A percentile compares a stretch with the other conserved stretches of the same genome.
phyloP scores from a whole-genome alignment of 2,888 invertebrate species.

The Isotomurus palustris region DNA sequence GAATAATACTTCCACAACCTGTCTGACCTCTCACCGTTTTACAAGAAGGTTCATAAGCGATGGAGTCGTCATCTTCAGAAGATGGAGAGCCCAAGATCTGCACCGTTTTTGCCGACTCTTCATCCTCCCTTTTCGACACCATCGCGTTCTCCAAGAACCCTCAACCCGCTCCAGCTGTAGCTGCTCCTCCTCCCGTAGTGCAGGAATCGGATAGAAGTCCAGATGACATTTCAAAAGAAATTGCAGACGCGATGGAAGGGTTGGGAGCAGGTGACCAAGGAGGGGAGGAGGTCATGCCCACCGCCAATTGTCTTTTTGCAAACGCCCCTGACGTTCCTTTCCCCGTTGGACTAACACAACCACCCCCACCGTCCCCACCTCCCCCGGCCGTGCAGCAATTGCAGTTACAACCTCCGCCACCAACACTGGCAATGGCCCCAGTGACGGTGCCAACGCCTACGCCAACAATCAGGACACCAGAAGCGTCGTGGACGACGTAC shows the following conservation, averaged over 20 bases:
- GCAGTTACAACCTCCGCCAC: background rate
- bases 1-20: too few species aligned
- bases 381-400: background rate
- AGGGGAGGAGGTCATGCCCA: conserved; percentile 9
- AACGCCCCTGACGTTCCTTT: conserved; percentile 35
- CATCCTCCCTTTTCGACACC: conserved; percentile 31
- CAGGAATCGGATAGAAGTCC: background rate
- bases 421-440: background rate
- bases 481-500: conserved; percentile 1
- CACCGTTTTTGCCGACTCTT: conserved; percentile 35
- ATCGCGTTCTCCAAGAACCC: conserved; percentile 30
- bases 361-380: background rate
- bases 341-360: conserved; percentile 16
- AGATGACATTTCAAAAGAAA: background rate
- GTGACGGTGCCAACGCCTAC: too few species aligned
- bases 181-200: background rate
- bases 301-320: conserved; percentile 27
- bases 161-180: background rate
- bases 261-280: background rate
- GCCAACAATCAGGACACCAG: too few species aligned
- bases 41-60: too few species aligned
- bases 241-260: background rate
- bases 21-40: too few species aligned
- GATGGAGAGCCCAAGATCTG: conserved; percentile 39
- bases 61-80: conserved; percentile 13